phyloP scores from a whole-genome alignment of 2,797 vertebrate species.

The Phrynocephalus forsythii region DNA sequence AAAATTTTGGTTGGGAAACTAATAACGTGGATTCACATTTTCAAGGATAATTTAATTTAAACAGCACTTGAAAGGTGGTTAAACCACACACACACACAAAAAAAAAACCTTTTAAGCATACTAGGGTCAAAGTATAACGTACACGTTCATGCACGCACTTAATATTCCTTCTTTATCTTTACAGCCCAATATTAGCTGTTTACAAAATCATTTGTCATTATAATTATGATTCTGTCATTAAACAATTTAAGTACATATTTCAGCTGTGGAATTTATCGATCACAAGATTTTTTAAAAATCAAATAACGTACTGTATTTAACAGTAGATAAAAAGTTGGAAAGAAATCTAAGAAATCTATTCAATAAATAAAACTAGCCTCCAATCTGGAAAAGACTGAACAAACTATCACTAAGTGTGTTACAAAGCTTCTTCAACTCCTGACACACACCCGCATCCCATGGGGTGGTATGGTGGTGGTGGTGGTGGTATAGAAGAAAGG shows the following conservation, averaged over 20 bases:
- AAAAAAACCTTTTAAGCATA: background rate
- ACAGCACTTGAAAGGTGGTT: background rate
- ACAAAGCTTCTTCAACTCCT: background rate
- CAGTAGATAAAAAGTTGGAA: background rate
- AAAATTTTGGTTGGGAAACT: background rate
- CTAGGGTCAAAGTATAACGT: background rate
- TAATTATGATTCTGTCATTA: constrained; percentile 2
- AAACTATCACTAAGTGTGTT: background rate
- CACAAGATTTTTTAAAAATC: background rate
- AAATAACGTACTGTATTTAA: background rate
- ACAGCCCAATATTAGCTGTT: background rate
- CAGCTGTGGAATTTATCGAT: background rate
- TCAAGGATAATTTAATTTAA: background rate
- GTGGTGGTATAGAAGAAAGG: background rate
- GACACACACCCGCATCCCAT: too few species aligned
- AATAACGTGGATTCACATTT: background rate
- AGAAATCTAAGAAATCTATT: background rate
- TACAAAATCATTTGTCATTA: background rate
- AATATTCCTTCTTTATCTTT: background rate
- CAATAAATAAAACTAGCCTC: background rate
- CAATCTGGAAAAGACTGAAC: background rate
- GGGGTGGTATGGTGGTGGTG: background rate
- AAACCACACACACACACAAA: background rate
- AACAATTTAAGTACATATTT: background rate
- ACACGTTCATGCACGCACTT: background rate